Evolutionary conservation across 2,888 invertebrate species (phyloP), one percentile per base, ranked within the genome.

Genomic region (Oxytorus armatus): DNA sequence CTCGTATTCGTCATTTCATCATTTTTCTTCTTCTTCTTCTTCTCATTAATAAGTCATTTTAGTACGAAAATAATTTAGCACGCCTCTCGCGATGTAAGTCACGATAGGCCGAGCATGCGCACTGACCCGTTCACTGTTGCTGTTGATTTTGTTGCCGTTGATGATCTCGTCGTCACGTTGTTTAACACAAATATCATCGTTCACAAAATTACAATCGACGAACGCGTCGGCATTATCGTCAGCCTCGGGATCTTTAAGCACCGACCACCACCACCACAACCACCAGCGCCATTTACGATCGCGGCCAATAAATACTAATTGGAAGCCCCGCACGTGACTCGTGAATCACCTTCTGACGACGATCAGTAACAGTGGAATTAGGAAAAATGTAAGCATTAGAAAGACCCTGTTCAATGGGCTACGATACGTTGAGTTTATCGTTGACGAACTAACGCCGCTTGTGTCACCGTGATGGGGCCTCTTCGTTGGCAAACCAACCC

Each of bases 51-150:
- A 87, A 87, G 86, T 89, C 85, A 85, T 88, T 89, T n/a, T 87
- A 85, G 89, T 89, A 89, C 83, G 89, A 89, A 89, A 89, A 89
- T 89, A 89, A 89, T 89, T 90, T 90, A 85, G 86, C 89, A 84
- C 85, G 76, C 81, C 68, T 29, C 53, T 49, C 72, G 73, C 36
- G 66, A 75, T 59, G 63, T 51, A 1, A 59, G 81, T 81, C 73
- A 79, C 81, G 76, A 69, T 42, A 44, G 76, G 77, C 65, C n/a
- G 55, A 39, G 61, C 72, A 49, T 51, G 49, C 69, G 29, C 69
- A 65, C 63, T 57, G 69, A 63, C 63, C 69, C 49, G 55, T 44
- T 69, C 77, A 61, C 68, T 29, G 55, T 51, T 25, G 33, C 77
- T 69, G 33, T 59, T 59, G 47, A 47, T 47, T 47, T 21, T 47